Conservation (phyloP, 2,888 invertebrate species). For the Thelaira solivaga region DNA sequence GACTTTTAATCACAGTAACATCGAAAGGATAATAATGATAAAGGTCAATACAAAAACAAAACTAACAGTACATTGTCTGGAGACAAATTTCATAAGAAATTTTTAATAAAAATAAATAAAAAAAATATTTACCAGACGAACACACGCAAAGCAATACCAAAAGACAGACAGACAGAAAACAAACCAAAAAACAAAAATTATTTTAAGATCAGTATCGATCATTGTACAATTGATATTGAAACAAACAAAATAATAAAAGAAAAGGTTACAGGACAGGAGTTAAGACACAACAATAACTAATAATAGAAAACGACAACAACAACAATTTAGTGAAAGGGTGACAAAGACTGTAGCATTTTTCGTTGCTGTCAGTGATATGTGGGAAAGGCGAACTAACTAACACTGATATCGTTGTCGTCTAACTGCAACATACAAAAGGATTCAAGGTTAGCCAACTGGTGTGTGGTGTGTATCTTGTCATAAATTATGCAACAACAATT, state of each 20-base stretch:
- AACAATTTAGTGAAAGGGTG: conserved; percentile 49
- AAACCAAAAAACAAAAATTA: conserved; percentile 51
- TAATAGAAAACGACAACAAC: conserved; percentile 19
- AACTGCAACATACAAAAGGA: neutral
- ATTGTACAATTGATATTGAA: conserved; percentile 44
- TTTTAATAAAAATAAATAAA: neutral
- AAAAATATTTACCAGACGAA: conserved; percentile 13
- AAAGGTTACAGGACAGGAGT: neutral
- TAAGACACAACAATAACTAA: neutral
- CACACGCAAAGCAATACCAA: conserved; percentile 49
- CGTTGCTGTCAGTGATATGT: conserved; percentile 44
- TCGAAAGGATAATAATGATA: conserved; percentile 42
- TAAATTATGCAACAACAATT: conserved; percentile 59
- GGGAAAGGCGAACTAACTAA: conserved; percentile 60
- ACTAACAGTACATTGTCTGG: conserved; percentile 58
- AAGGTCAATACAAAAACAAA: conserved; percentile 17
- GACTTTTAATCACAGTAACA: conserved; percentile 4
- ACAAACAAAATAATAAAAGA: neutral
- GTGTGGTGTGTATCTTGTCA: conserved; percentile 37
- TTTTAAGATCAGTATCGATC: conserved; percentile 60
- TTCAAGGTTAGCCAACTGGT: conserved; percentile 5
- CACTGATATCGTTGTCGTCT: conserved; percentile 23
- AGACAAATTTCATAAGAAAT: conserved; percentile 54
- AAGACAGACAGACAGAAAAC: neutral
- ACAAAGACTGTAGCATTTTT: conserved; percentile 21